Conservation (phyloP, 2,797 vertebrate species). For the Myripristis jacobus region DNA sequence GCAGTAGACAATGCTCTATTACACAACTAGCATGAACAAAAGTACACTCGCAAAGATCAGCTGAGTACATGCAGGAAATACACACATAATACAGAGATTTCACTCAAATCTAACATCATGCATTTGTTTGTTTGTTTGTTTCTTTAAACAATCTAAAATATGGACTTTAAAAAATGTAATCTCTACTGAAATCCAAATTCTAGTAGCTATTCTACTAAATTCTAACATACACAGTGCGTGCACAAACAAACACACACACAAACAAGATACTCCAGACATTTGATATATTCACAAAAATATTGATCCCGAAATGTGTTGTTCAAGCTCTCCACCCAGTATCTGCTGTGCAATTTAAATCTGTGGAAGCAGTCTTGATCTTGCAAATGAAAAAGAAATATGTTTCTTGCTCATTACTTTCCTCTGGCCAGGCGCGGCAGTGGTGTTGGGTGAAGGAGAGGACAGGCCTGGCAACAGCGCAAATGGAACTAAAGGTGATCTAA, state of each 20-base stretch:
- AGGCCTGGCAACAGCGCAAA: constrained; percentile 49
- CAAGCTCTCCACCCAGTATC: constrained; percentile 42
- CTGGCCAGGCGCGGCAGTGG: constrained; percentile 40
- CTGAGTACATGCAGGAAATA: neutral
- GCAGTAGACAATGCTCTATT: neutral
- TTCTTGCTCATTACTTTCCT: constrained; percentile 57
- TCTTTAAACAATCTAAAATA: neutral
- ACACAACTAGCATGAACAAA: neutral
- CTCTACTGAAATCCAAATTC: neutral
- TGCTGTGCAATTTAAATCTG: constrained; percentile 53
- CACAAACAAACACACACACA: neutral
- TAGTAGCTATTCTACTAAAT: constrained; percentile 16
- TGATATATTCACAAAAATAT: constrained; percentile 23
- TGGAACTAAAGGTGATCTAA: constrained; percentile 74
- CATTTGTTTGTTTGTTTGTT: neutral
- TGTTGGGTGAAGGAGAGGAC: constrained; percentile 52
- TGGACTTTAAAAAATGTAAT: neutral
- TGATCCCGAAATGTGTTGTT: constrained; percentile 44
- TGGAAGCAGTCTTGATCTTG: constrained; percentile 53
- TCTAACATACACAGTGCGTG: constrained; percentile 7
- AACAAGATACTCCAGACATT: neutral
- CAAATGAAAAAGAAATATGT: constrained; percentile 62
- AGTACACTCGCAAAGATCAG: constrained; percentile 5
- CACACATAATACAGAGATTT: neutral
- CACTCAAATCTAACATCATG: neutral